Base-by-base conservation (phyloP, 2,113 vertebrate species). In the Pedetes capensis region DNA sequence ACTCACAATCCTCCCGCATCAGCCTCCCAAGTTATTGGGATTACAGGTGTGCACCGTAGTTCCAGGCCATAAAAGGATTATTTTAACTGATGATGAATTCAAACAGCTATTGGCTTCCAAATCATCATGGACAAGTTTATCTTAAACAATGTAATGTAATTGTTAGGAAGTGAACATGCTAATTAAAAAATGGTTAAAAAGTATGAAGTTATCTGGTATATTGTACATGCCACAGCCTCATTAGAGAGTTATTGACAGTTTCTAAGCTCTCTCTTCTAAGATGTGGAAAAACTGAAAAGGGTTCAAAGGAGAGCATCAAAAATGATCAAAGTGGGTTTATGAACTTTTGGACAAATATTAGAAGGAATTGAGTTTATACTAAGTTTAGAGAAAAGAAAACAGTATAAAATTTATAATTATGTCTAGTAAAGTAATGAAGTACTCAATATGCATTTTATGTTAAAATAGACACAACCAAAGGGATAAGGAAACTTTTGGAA, bases 151-250 rank as follows among this genome's bases (percentile, higher is more conserved):
- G 34, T 20, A 44, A 23, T 49, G 4, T 12, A 27, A 37, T 5
- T 64, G 4, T 18, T 78, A 34, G 74, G 39, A 92, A 71, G 17
- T n/a, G 16, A 82, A 20, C 39, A 59, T 18, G 53, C 47, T 34
- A 64, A 25, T 61, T 63, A 89, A n/a, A 95, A 93, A 88, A 59
- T 34, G 89, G 68, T 27, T 63, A 55, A 55, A 74, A n/a, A n/a
- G n/a, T n/a, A n/a, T n/a, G n/a, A 76, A 72, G 11, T 44, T 74
- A 23, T 25, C 23, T 66, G 69, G 25, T 32, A 61, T 32, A 84
- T 61, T 61, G 55, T 53, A 25, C 13, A 66, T 3, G 6, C 3
- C 44, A 57, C 32, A 63, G 47, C 11, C 20, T 69, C 25, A 32
- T 29, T 76, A 69, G 42, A 79, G 34, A 39, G 7, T 61, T n/a